Conservation (phyloP, 2,888 invertebrate genomes). For the Pyrrhia umbra region DNA sequence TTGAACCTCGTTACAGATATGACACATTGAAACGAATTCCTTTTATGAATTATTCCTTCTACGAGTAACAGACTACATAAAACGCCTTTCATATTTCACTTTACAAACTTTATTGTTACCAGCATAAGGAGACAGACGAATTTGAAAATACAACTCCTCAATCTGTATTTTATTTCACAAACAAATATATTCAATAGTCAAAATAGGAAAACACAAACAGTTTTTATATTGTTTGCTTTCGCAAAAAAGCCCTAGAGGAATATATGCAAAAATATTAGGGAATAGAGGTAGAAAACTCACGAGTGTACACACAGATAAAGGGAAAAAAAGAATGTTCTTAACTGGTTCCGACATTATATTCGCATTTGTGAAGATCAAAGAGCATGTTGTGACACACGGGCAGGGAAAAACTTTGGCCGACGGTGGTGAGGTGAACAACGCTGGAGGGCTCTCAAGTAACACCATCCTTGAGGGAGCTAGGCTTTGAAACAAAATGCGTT, state of each 20-base stretch:
- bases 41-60: constrained; percentile 74
- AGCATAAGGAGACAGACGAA: constrained; percentile 60
- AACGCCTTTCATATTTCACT: constrained; percentile 66
- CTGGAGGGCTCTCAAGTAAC: constrained; percentile 85
- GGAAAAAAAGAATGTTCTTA: constrained; percentile 80
- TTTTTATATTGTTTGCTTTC: constrained; percentile 77
- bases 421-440: constrained; percentile 78
- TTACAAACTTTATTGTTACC: constrained; percentile 60
- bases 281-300: constrained; percentile 68
- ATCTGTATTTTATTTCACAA: constrained; percentile 77
- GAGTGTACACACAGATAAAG: constrained; percentile 79
- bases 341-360: constrained; percentile 88
- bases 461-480: constrained; percentile 86
- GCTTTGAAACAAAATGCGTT: constrained; percentile 91
- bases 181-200: constrained; percentile 79
- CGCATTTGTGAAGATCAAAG: constrained; percentile 90
- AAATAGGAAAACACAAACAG: constrained; percentile 77
- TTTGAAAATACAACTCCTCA: constrained; percentile 72
- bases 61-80: constrained; percentile 50
- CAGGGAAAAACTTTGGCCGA: constrained; percentile 81
- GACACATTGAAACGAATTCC: constrained; percentile 76
- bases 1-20: constrained; percentile 73
- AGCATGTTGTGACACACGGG: constrained; percentile 85
- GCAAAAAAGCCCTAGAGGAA: constrained; percentile 76
- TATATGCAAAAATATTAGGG: constrained; percentile 72